Conservation (phyloP, 2,888 invertebrate species). For the Epistrophe eligans region DNA sequence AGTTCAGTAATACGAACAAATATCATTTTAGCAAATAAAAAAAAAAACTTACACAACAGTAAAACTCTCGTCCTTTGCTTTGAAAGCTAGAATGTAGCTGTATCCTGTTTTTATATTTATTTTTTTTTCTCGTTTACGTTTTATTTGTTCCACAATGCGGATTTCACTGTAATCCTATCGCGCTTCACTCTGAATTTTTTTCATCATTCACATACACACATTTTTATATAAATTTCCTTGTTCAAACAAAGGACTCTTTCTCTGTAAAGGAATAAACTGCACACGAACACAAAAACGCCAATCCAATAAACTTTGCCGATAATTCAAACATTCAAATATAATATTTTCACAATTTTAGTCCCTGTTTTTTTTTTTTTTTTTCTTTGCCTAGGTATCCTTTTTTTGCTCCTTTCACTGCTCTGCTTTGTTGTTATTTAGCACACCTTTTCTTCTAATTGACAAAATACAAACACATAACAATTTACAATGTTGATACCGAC, state of each 20-base stretch:
- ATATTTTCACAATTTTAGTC: slow-evolving; percentile 62
- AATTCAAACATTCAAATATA: slow-evolving; percentile 55
- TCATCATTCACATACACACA: slow-evolving; percentile 37
- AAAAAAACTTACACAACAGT: slow-evolving; percentile 57
- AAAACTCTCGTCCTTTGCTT: slow-evolving; percentile 17
- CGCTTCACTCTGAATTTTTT: slow-evolving; percentile 61
- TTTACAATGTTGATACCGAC: slow-evolving; percentile 54
- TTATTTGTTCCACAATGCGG: slow-evolving; percentile 46
- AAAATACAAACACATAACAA: slow-evolving; percentile 49
- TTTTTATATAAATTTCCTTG: slow-evolving; percentile 23
- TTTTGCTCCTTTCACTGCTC: slow-evolving; percentile 27
- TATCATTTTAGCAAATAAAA: neutral
- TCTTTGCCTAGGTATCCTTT: slow-evolving; percentile 19
- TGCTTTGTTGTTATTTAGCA: slow-evolving; percentile 50
- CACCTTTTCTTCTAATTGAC: slow-evolving; percentile 58
- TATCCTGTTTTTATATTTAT: slow-evolving; percentile 36
- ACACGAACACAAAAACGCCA: slow-evolving; percentile 39
- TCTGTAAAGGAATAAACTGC: slow-evolving; percentile 24
- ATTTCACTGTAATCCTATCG: slow-evolving; percentile 74
- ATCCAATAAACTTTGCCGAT: slow-evolving; percentile 49
- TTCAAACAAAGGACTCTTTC: slow-evolving; percentile 57
- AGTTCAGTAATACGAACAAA: neutral
- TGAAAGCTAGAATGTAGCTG: neutral
- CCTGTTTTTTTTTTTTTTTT: slow-evolving; percentile 13
- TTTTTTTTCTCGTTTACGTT: slow-evolving; percentile 20